phyloP scores from a whole-genome alignment of 2,888 invertebrate genomes.

The Nesidiocoris tenuis region DNA sequence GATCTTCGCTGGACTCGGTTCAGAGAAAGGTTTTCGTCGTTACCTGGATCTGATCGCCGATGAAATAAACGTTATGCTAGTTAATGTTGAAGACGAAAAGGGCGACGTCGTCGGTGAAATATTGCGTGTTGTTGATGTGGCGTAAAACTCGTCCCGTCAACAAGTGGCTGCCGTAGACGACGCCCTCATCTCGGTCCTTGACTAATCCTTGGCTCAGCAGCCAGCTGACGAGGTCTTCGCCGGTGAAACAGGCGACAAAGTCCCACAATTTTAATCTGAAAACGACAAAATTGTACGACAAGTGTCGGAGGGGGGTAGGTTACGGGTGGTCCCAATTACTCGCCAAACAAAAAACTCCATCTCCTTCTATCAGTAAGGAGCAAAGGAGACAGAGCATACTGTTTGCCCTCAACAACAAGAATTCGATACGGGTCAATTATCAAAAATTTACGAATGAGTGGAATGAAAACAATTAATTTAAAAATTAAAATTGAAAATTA shows the following conservation, averaged over 20 bases:
- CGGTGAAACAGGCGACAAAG: slow-evolving; percentile 79
- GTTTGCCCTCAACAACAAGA: no score
- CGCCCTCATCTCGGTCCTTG: slow-evolving; percentile 74
- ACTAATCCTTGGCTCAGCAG: slow-evolving; percentile 77
- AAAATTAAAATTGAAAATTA: no score
- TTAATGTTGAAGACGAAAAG: slow-evolving; percentile 43
- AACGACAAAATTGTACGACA: slow-evolving; percentile 52
- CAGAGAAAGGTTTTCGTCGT: slow-evolving; percentile 34
- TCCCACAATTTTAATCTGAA: slow-evolving; percentile 75
- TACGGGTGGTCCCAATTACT: no score
- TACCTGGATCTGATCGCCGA: slow-evolving; percentile 36
- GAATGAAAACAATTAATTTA: no score
- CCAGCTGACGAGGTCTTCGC: slow-evolving; percentile 83
- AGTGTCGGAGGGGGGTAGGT: no score
- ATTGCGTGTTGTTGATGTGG: slow-evolving; percentile 79
- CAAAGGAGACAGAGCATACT: no score
- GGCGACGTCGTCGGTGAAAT: slow-evolving; percentile 72
- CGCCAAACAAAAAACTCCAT: no score
- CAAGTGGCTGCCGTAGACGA: slow-evolving; percentile 77
- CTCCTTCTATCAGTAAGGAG: no score
- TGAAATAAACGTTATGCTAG: slow-evolving; percentile 44
- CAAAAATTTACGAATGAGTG: no score
- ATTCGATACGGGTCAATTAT: no score
- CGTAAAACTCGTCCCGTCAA: slow-evolving; percentile 80
- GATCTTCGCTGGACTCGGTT: background rate